Base-by-base conservation (phyloP, 2,113 vertebrate species). In the Circaetus cinerascens region DNA sequence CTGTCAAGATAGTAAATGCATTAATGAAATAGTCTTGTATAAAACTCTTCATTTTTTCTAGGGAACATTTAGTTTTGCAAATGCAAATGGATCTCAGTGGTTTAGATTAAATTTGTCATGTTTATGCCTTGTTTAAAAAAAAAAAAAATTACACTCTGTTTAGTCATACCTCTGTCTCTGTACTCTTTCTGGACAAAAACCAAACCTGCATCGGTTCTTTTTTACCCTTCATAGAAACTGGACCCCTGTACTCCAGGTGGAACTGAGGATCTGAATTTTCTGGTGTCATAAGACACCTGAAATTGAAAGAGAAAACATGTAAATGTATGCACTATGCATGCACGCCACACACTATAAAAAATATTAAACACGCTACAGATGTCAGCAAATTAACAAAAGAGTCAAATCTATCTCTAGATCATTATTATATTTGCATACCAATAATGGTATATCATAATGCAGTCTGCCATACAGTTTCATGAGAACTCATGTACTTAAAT, bases 151-250 rank as follows among this genome's bases (percentile, higher is more conserved):
- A 84, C 30, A 46, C 48, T 79, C 67, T 76, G 40, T 57, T 97
- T 97, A 94, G 72, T 96, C 97, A 98, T 96, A 98, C 98, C 97
- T 98, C 97, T 36, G 96, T 96, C 96, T 98, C 98, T 82, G 97
- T 97, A 89, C 90, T 98, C 96, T 98, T 99, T 98, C 99, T 98
- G 82, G 99, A 99, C 73, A 99, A 98, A 98, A 99, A 99, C 99
- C 99, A 99, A 96, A 99, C 99, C 98, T 99, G 99, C 99, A 99
- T 99, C 25, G 99, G 99, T 16, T 99, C 99, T 96, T 99, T 99
- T 98, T 99, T 99, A 62, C 99, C 99, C 98, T 99, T 99, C 99
- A 99, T 99, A 97, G 98, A 99, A 96, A 99, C 90, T 3, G 99
- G 99, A 76, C 99, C 99, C 93, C 99, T 98, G 95, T 99, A 99